Evolutionary conservation across 2,888 invertebrate genomes (phyloP).

Genomic region (Trissonchulus sp.): DNA sequence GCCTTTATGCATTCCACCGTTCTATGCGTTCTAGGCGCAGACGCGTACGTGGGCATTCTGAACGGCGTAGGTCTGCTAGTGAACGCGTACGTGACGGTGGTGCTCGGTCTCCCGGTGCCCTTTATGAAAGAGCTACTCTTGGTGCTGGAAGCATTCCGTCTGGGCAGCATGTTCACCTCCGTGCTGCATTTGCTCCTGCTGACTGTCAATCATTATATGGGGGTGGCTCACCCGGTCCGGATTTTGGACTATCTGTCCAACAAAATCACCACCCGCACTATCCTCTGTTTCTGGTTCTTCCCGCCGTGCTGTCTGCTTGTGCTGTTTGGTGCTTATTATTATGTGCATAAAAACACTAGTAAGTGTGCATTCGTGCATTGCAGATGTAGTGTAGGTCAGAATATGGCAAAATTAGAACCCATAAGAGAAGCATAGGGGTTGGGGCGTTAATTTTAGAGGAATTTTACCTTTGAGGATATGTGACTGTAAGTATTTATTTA

Average conservation of each 20-base stretch:
- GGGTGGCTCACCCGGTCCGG: slow-evolving; percentile 61
- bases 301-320: slow-evolving; percentile 58
- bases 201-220: slow-evolving; percentile 63
- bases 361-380: no score
- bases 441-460: no score
- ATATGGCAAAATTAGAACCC: no score
- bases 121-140: slow-evolving; percentile 36
- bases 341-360: no score
- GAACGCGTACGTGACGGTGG: slow-evolving; percentile 58
- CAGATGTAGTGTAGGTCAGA: no score
- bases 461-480: no score
- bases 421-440: no score
- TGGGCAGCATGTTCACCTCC: slow-evolving; percentile 61
- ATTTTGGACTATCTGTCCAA: slow-evolving; percentile 62
- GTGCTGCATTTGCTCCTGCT: slow-evolving; percentile 62
- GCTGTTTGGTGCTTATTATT: slow-evolving; percentile 58
- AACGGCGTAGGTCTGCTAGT: slow-evolving; percentile 58
- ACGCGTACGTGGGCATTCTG: slow-evolving; percentile 59
- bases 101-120: slow-evolving; percentile 37
- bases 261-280: slow-evolving; percentile 57
- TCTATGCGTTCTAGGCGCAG: slow-evolving; percentile 60
- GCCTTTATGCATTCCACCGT: no score
- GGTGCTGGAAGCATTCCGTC: slow-evolving; percentile 54
- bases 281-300: slow-evolving; percentile 59
- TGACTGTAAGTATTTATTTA: no score